Evolutionary conservation across 2,113 vertebrate genomes (phyloP), one percentile per base, ranked within the genome.

Genomic region (Rhagologus leucostigma): DNA sequence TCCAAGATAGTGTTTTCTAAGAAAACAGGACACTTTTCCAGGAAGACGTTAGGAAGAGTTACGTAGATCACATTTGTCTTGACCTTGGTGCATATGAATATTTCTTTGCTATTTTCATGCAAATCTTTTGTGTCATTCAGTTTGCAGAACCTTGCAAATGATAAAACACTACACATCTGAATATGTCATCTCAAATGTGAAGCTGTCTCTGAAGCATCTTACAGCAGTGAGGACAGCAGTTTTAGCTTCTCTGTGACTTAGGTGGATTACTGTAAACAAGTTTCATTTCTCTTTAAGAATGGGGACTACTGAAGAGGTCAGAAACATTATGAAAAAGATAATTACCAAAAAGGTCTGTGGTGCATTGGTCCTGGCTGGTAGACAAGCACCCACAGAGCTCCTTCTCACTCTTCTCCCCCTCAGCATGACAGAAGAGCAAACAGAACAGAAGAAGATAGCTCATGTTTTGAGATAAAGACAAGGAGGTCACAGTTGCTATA

Each of bases 401-500:
- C 41, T 11, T 2, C 14, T 75, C 30, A 18, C 14, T n/a, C 17
- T 77, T 23, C 16, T 39, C 14, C n/a, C 5, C 15, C 4, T 75
- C 75, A 63, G 15, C 18, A 8, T n/a, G 57, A 24, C 5, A 23
- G 50, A n/a, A 8, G 16, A 44, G 22, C 52, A 65, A 62, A 53
- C 0, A 39, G 18, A 89, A 44, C 11, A 68, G 14, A 37, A 42
- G 4, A 5, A 90, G 21, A 65, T 8, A 57, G 16, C 24, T 59
- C 0, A 0, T 39, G 18, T 32, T 19, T 70, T 1, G 0, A 65
- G 46, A 17, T 33, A 78, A 70, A 74, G 44, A 80, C 30, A 47
- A 62, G 41, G 47, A 71, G 6, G 17, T 80, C 41, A 69, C 10
- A 42, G 2, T 68, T 84, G 13, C 32, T 90, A 33, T 42, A 26